Evolutionary conservation across 2,113 vertebrate species (phyloP), one percentile per base, ranked within the genome.

Genomic region (Sphaerodactylus townsendi): DNA sequence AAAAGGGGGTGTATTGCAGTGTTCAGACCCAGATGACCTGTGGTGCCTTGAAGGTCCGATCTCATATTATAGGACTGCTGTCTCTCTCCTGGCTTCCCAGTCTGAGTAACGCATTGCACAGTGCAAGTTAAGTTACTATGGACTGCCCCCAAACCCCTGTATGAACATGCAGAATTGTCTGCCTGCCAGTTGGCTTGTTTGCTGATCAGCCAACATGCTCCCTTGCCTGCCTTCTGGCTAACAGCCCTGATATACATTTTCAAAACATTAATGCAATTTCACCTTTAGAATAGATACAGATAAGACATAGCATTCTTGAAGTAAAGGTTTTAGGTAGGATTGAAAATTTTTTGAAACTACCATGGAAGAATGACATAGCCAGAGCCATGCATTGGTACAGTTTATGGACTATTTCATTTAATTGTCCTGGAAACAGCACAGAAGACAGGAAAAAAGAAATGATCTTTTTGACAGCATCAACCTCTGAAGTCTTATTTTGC

Each of bases 401-500:
- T 69, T 69, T 46, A 69, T 69, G 44, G 64, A 80, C 10, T 80
- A 46, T 68, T 68, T 79, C 46, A 79, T 79, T 80, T 37, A 80
- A 37, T 69, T 37, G n/a, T 46, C 11, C 21, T 37, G 44, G 78
- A 53, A 80, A 69, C 64, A 25, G 14, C 23, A 70, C 35, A 81
- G 48, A 56, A 81, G 33, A 71, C 19, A 14, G 3, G 35, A 23
- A 28, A n/a, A 37, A 80, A 33, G 21, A 66, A 48, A 30, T 23
- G 25, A 59, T 41, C 25, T n/a, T 71, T 70, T 56, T 56, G 78
- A 39, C 68, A 81, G 30, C 66, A 81, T 70, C 33, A 81, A 81
- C 53, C 33, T 21, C 48, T 56, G 28, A 19, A 17, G 37, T 81
- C 46, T 56, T 81, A 81, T 53, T n/a, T 69, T 53, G 8, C 35